These are phyloP conservation scores for Melitaea cinxia DNA, from an alignment of 1,140 invertebrate species.

Conservation along the genomic window DNA sequence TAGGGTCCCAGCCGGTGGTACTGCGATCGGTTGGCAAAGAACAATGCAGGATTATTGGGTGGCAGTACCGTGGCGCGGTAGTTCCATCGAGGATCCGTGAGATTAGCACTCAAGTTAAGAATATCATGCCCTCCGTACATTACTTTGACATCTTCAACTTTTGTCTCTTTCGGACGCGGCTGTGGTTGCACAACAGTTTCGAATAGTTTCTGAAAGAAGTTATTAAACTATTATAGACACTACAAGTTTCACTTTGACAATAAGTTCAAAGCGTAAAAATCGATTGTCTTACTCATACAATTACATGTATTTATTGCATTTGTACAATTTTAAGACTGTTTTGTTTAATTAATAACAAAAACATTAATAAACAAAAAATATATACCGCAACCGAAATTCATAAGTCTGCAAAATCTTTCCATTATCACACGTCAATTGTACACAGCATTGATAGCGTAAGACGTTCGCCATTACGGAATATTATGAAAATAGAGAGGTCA, in stretches of 20 bases:
- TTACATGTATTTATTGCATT: not conserved
- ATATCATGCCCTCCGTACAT: slow-evolving; percentile 72
- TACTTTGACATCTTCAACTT: slow-evolving; percentile 67
- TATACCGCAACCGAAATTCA: slow-evolving; percentile 12
- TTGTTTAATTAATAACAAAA: not conserved
- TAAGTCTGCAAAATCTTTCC: slow-evolving; percentile 51
- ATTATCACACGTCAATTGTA: slow-evolving; percentile 68
- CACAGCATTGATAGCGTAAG: slow-evolving; percentile 74
- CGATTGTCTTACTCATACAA: not conserved
- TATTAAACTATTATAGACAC: not conserved
- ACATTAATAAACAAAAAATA: slow-evolving; percentile 45
- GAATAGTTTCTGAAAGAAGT: slow-evolving; percentile 71
- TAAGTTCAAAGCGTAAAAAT: slow-evolving; percentile 7
- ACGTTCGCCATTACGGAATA: slow-evolving; percentile 80
- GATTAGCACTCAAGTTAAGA: slow-evolving; percentile 75
- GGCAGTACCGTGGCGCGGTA: slow-evolving; percentile 74
- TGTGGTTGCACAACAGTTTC: slow-evolving; percentile 71
- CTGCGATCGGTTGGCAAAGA: slow-evolving; percentile 80
- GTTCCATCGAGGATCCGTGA: slow-evolving; percentile 72
- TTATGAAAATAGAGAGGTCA: slow-evolving; percentile 82
- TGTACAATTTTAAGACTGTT: not conserved
- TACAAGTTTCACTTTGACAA: not conserved
- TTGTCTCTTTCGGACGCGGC: slow-evolving; percentile 67
- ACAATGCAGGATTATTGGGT: slow-evolving; percentile 75
- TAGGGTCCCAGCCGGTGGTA: slow-evolving; percentile 77